phyloP scores from a whole-genome alignment of 2,888 invertebrate genomes.

The Carabus problematicus region DNA sequence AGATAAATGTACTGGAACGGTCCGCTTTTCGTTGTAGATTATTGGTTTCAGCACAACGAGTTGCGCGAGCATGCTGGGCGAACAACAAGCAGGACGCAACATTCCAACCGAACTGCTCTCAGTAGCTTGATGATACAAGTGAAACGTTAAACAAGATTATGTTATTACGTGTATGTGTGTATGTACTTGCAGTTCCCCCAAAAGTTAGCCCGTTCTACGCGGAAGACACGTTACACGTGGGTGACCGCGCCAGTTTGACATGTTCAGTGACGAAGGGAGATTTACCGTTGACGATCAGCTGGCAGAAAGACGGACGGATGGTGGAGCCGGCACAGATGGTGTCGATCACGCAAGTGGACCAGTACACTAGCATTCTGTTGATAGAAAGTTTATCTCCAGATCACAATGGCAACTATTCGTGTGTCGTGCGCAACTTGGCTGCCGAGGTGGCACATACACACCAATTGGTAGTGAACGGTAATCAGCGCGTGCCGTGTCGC shows the following conservation, averaged over 20 bases:
- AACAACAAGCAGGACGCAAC: background rate
- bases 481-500: slow-evolving; percentile 61
- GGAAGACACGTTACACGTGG: slow-evolving; percentile 73
- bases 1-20: background rate
- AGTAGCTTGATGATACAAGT: background rate
- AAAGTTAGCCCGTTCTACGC: slow-evolving; percentile 78
- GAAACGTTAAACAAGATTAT: background rate
- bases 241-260: slow-evolving; percentile 75
- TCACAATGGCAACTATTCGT: slow-evolving; percentile 81
- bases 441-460: slow-evolving; percentile 77
- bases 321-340: slow-evolving; percentile 68
- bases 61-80: slow-evolving; percentile 13
- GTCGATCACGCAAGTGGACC: slow-evolving; percentile 75
- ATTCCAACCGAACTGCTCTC: background rate
- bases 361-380: slow-evolving; percentile 79
- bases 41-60: slow-evolving; percentile 35
- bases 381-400: slow-evolving; percentile 77
- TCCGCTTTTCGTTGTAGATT: background rate
- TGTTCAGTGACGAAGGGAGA: slow-evolving; percentile 81
- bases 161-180: slow-evolving; percentile 17
- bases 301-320: slow-evolving; percentile 77
- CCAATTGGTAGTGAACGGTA: slow-evolving; percentile 80
- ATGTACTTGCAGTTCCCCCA: slow-evolving; percentile 71
- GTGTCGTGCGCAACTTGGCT: slow-evolving; percentile 75
- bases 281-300: slow-evolving; percentile 75